Percentiles rank a stretch among this genome's conserved stretches.
phyloP scores from a whole-genome alignment of 1,140 invertebrate species.

The Pseudomyrmex pallidus region DNA sequence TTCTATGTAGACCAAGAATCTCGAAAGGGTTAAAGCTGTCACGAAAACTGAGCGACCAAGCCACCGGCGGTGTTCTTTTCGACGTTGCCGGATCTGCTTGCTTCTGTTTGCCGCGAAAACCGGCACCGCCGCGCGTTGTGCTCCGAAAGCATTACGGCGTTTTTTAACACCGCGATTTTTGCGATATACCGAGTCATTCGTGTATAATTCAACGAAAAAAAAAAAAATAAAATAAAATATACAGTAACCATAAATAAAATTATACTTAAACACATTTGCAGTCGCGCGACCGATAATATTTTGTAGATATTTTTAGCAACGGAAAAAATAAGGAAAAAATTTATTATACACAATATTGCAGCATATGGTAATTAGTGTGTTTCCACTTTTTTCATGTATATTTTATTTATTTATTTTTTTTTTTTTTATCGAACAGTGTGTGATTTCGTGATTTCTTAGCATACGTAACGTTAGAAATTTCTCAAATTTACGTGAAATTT shows the following conservation, averaged over 20 bases:
- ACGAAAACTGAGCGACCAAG: conserved; percentile 26
- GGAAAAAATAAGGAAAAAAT: not conserved
- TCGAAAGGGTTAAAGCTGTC: conserved; percentile 45
- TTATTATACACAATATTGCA: not conserved
- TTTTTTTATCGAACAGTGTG: not conserved
- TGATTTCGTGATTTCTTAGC: not conserved
- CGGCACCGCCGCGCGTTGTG: not conserved
- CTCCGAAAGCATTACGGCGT: conserved; percentile 3
- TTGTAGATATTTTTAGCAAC: not conserved
- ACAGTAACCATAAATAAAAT: not conserved
- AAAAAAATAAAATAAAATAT: not conserved
- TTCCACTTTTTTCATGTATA: not conserved
- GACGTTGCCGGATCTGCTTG: conserved; percentile 36
- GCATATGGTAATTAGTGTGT: too few species aligned
- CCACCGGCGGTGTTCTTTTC: conserved; percentile 24
- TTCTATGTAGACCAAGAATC: not conserved
- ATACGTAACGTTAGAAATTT: not conserved
- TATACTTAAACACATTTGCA: not conserved
- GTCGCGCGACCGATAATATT: not conserved
- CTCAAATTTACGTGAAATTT: not conserved
- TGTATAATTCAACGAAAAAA: not conserved
- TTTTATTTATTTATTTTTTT: not conserved
- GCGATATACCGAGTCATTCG: not conserved
- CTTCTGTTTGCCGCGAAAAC: conserved; percentile 11
- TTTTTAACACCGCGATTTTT: not conserved